These are phyloP conservation scores for Rotaria macrura DNA, from an alignment of 2,888 invertebrate genomes.

Conservation along the genomic window DNA sequence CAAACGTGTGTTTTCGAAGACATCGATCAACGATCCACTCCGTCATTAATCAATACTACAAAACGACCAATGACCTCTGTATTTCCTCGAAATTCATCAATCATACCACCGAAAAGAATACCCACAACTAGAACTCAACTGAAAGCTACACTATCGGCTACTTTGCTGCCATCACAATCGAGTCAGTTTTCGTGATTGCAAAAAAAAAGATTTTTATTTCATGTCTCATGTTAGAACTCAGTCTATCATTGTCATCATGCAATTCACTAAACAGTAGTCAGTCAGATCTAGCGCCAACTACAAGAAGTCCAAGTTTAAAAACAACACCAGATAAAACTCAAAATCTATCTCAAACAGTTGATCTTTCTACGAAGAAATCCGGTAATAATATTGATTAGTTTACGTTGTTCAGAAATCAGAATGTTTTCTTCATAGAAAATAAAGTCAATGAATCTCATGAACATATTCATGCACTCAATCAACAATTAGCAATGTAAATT, in stretches of 20 bases:
- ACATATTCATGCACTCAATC: neutral
- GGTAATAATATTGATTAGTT: too few species aligned
- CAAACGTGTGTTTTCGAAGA: neutral
- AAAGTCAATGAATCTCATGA: neutral
- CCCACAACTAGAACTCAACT: neutral
- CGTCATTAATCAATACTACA: neutral
- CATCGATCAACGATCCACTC: neutral
- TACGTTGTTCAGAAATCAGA: too few species aligned
- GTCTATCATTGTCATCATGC: neutral
- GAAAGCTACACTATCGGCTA: neutral
- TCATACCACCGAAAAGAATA: neutral
- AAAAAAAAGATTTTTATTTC: neutral
- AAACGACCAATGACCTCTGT: neutral
- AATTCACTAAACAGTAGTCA: slow-evolving; percentile 18
- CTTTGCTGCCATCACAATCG: neutral
- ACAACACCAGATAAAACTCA: neutral
- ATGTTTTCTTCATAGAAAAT: neutral
- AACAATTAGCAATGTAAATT: neutral
- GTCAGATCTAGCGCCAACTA: neutral
- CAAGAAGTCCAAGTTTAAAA: neutral
- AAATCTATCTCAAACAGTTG: neutral
- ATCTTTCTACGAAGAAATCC: neutral
- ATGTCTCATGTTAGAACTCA: neutral
- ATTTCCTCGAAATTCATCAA: neutral
- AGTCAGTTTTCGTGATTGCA: neutral